Percentiles rank a stretch among this genome's conserved stretches.
phyloP scores from a whole-genome alignment of 2,113 vertebrate genomes.

The Suncus etruscus region DNA sequence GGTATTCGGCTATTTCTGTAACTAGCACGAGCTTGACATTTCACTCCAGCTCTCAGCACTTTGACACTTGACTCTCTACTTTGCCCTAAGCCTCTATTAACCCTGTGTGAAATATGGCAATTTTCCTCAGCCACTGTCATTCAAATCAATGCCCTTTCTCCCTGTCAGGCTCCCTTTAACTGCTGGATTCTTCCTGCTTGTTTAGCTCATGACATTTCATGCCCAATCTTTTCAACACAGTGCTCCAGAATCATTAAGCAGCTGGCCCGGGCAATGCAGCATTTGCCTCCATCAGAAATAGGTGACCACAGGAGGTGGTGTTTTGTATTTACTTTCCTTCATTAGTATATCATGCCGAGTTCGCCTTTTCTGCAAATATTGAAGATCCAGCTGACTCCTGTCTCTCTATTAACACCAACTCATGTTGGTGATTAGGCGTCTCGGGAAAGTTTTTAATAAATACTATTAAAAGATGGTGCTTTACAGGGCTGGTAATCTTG shows the following conservation, averaged over 20 bases:
- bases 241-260: constrained; percentile 72
- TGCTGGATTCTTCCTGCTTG: constrained; percentile 57
- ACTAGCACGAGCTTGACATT: constrained; percentile 75
- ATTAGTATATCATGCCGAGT: constrained; percentile 73
- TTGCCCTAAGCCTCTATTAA: constrained; percentile 74
- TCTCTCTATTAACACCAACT: constrained; percentile 68
- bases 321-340: constrained; percentile 73
- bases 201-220: constrained; percentile 79
- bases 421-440: constrained; percentile 66
- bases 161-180: constrained; percentile 69
- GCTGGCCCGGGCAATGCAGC: constrained; percentile 41
- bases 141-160: constrained; percentile 84
- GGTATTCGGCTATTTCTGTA: constrained; percentile 30
- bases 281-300: constrained; percentile 72
- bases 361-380: constrained; percentile 77
- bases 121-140: constrained; percentile 80
- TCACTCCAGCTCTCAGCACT: not conserved
- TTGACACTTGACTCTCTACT: constrained; percentile 56
- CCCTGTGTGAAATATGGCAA: constrained; percentile 69
- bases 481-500: constrained; percentile 60
- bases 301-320: constrained; percentile 63
- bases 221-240: constrained; percentile 68
- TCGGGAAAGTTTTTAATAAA: constrained; percentile 78
- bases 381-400: constrained; percentile 76
- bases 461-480: constrained; percentile 77